Conservation (phyloP, 1,140 invertebrate genomes). For the Drosophila pectinifera region DNA sequence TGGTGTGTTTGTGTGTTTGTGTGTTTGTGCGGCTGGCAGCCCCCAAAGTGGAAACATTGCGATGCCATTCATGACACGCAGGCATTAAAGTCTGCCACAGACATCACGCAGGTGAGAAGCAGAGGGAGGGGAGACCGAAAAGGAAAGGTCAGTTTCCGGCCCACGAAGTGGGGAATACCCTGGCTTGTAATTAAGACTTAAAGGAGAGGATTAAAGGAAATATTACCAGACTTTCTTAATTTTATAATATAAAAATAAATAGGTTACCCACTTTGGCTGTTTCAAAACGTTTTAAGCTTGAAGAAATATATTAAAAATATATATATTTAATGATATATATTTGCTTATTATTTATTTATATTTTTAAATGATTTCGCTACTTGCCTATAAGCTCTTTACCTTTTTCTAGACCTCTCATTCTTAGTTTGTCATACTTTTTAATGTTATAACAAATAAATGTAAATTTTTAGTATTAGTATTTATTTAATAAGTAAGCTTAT, state of each 20-base stretch:
- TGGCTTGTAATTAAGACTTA: neutral
- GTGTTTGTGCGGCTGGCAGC: conserved; percentile 42
- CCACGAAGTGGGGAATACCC: conserved; percentile 17
- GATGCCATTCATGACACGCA: conserved; percentile 81
- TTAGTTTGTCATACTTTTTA: neutral
- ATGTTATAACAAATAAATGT: neutral
- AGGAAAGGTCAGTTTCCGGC: conserved; percentile 1
- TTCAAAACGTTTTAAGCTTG: neutral
- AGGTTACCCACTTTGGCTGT: too few relatives aligned
- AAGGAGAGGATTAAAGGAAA: too few relatives aligned
- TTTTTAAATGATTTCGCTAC: too few relatives aligned
- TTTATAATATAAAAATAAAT: too few relatives aligned
- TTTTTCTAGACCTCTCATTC: too few relatives aligned
- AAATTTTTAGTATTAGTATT: neutral
- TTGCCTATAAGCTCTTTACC: neutral
- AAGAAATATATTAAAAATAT: neutral
- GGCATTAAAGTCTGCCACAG: conserved; percentile 75
- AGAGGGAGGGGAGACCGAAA: neutral
- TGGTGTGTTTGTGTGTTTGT: conserved; percentile 14
- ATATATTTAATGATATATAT: neutral
- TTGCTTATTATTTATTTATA: too few relatives aligned
- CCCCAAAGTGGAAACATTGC: conserved; percentile 78
- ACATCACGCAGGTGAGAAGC: conserved; percentile 27
- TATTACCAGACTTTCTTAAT: too few relatives aligned
- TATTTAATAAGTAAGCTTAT: neutral